Evolutionary conservation across 2,797 vertebrate species (phyloP), one percentile per base, ranked within the genome.

Genomic region (Pogoniulus pusillus): DNA sequence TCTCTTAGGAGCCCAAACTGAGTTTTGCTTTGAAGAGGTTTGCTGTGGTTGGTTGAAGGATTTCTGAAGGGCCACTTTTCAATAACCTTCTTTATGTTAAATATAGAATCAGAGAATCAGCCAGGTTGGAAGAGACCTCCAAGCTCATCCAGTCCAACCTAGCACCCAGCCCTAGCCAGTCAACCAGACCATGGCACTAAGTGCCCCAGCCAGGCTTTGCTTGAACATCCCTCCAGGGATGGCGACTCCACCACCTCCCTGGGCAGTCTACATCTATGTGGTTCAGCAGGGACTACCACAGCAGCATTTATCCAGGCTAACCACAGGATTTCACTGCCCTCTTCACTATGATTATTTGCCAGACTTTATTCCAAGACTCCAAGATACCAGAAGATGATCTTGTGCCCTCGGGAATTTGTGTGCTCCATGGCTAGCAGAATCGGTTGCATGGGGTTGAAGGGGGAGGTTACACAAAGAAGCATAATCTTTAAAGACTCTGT

Each of bases 351-450:
- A 4, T 74, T 57, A 32, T 41, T 81, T 85, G 22, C 55, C 8
- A 4, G 6, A 9, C 8, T 80, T 93, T 68, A 24, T 66, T 34
- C 37, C 17, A 41, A 41, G 63, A 58, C 13, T 64, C 0, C 0
- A 4, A 35, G 45, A 64, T 41, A 62, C 39, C 45, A 47, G 45
- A 35, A 74, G 32, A 37, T 65, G 32, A 37, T 65, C n/a, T 59
- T 78, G 20, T 47, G 45, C 45, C 45, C 47, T 23, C 10, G 6
- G 20, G 20, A 47, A 22, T 47, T 47, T 47, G 45, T 23, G 20
- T 47, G 6, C 47, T 47, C 45, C 20, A 12, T 47, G 10, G 47
- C 45, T 22, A 47, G 20, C 10, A 47, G 45, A 23, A 47, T 47
- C 19, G 10, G 45, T 45, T 45, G 19, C 45, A 45, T 45, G 45